phyloP scores from a whole-genome alignment of 2,113 vertebrate species.

The Caretta caretta region DNA sequence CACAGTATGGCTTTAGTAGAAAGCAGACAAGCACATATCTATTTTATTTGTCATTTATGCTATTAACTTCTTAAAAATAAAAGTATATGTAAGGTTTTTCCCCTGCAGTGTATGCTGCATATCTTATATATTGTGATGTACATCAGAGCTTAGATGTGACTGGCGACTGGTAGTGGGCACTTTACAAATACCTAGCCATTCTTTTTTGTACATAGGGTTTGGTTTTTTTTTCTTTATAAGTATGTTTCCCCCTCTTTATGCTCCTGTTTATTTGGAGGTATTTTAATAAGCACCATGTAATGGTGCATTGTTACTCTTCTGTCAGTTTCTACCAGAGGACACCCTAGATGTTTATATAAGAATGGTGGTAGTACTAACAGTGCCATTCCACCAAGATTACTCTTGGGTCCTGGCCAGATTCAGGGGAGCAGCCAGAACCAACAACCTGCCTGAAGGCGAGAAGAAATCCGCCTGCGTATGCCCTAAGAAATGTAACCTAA shows the following conservation, averaged over 20 bases:
- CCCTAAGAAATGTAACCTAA: neutral
- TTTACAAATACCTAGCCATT: neutral
- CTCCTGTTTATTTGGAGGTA: neutral
- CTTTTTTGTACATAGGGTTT: neutral
- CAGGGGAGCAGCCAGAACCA: slow-evolving; percentile 41
- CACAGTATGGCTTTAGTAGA: slow-evolving; percentile 53
- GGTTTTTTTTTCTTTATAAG: neutral
- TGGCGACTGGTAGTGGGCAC: neutral
- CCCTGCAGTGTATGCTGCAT: neutral
- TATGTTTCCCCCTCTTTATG: neutral
- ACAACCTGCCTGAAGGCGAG: neutral
- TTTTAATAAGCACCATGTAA: neutral
- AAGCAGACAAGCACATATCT: neutral
- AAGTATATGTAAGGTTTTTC: neutral
- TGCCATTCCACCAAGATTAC: slow-evolving; percentile 24
- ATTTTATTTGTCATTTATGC: slow-evolving; percentile 10
- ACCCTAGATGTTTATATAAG: neutral
- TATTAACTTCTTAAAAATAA: neutral
- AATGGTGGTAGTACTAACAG: neutral
- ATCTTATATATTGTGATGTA: neutral
- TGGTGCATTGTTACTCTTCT: neutral
- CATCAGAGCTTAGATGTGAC: neutral
- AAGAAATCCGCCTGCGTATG: neutral
- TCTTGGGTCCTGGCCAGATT: neutral
- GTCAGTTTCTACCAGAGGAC: neutral